Evolutionary conservation across 2,888 invertebrate genomes (phyloP).

Genomic region (Pediacus dermestoides): DNA sequence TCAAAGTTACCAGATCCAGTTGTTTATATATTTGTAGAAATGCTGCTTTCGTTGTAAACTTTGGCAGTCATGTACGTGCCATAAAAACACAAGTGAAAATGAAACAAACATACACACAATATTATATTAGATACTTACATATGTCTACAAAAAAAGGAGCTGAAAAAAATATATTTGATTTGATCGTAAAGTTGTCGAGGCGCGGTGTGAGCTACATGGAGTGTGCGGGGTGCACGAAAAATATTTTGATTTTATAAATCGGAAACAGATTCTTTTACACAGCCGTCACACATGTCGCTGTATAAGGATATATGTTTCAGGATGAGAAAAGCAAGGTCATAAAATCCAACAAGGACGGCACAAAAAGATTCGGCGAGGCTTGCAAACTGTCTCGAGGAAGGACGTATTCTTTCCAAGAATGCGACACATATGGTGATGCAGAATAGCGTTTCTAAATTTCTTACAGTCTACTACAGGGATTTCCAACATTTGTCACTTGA

Average conservation of each 20-base stretch:
- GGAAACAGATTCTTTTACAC: slow-evolving; percentile 8
- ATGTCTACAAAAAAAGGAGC: no score
- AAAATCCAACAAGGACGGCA: slow-evolving; percentile 24
- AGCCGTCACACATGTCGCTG: slow-evolving; percentile 13
- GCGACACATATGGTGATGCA: slow-evolving; percentile 38
- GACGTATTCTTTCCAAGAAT: slow-evolving; percentile 29
- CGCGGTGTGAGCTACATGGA: no score
- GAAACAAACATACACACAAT: no score
- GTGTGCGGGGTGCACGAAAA: no score
- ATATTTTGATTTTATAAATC: slow-evolving; percentile 11
- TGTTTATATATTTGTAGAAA: no score
- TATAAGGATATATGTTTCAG: slow-evolving; percentile 20
- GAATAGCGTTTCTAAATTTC: slow-evolving; percentile 27
- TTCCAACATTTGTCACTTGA: slow-evolving; percentile 29
- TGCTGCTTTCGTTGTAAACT: no score
- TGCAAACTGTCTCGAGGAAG: slow-evolving; percentile 27
- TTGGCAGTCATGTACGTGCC: no score
- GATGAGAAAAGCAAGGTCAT: slow-evolving; percentile 22
- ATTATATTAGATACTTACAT: no score
- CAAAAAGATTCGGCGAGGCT: slow-evolving; percentile 22
- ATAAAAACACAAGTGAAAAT: no score
- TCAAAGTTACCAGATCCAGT: background rate
- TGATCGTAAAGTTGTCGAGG: slow-evolving; percentile 5
- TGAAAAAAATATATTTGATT: no score
- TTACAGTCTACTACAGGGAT: slow-evolving; percentile 22